Percentiles rank a stretch among this genome's conserved stretches.
Evolutionary conservation across 2,113 vertebrate species (phyloP).

Genomic region (Gobius niger): DNA sequence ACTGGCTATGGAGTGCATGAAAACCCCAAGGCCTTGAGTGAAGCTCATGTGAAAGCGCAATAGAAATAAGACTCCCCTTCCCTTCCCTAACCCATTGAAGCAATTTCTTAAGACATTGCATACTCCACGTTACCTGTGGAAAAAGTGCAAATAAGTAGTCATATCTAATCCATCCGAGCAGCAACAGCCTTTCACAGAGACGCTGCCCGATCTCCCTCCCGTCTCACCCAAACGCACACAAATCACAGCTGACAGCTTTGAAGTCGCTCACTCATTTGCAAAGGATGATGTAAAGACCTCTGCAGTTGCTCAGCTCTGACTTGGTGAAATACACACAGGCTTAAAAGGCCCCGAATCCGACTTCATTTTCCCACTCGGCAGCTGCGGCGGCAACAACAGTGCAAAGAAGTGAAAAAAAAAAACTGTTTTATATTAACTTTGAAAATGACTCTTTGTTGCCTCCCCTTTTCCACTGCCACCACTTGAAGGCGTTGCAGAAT

Average conservation of each 20-base stretch:
- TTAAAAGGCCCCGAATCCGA: conserved; percentile 23
- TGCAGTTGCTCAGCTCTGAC: conserved; percentile 47
- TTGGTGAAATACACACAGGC: conserved; percentile 31
- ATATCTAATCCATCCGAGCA: neutral
- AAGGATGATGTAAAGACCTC: conserved; percentile 49
- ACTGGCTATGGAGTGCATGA: no score
- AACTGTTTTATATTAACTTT: conserved; percentile 40
- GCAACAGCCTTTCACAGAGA: neutral
- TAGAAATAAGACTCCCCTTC: no score
- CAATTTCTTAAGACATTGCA: no score
- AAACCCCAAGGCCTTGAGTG: no score
- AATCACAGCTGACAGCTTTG: conserved; percentile 22
- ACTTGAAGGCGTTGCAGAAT: conserved; percentile 70
- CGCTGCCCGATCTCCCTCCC: conserved; percentile 6
- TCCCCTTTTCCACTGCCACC: conserved; percentile 61
- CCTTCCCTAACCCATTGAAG: no score
- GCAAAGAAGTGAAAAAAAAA: conserved; percentile 25
- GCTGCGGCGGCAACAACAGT: conserved; percentile 30
- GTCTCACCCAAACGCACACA: conserved; percentile 10
- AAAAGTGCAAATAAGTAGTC: neutral
- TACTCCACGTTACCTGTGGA: neutral
- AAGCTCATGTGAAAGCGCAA: no score
- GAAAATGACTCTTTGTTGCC: conserved; percentile 74
- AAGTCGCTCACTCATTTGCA: conserved; percentile 23
- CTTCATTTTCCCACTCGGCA: conserved; percentile 41